Percentiles rank a stretch among this genome's conserved stretches.
Conservation (phyloP, 2,113 vertebrate species). For the Bettongia penicillata region DNA sequence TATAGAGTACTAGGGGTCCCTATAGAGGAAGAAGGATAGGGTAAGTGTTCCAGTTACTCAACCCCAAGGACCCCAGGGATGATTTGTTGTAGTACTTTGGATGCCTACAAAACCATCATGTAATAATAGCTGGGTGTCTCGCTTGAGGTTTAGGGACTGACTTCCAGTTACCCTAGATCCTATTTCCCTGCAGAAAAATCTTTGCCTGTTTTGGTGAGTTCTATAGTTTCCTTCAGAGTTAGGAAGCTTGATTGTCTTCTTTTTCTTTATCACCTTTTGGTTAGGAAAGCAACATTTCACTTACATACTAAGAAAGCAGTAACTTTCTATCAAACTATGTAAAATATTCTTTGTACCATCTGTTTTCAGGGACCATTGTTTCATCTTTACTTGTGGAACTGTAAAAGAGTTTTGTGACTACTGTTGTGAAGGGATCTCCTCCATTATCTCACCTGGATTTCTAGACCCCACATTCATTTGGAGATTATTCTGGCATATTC, state of each 20-base stretch:
- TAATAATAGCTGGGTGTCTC: not conserved
- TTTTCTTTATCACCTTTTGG: not conserved
- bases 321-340: not conserved
- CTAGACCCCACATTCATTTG: not conserved
- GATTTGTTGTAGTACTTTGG: not conserved
- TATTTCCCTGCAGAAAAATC: not conserved
- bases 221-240: not conserved
- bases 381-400: not conserved
- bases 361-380: not conserved
- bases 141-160: not conserved
- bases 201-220: not conserved
- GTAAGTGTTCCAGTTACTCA: not conserved
- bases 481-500: not conserved
- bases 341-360: not conserved
- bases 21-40: not conserved
- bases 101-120: not conserved
- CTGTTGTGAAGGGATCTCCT: not conserved
- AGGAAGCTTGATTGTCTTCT: not conserved
- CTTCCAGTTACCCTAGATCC: not conserved
- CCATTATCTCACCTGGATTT: not conserved
- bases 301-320: not conserved
- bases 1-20: not conserved
- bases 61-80: not conserved
- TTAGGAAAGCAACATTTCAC: not conserved
- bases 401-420: not conserved